Evolutionary conservation across 2,113 vertebrate species (phyloP).

Genomic region (Talpa occidentalis): DNA sequence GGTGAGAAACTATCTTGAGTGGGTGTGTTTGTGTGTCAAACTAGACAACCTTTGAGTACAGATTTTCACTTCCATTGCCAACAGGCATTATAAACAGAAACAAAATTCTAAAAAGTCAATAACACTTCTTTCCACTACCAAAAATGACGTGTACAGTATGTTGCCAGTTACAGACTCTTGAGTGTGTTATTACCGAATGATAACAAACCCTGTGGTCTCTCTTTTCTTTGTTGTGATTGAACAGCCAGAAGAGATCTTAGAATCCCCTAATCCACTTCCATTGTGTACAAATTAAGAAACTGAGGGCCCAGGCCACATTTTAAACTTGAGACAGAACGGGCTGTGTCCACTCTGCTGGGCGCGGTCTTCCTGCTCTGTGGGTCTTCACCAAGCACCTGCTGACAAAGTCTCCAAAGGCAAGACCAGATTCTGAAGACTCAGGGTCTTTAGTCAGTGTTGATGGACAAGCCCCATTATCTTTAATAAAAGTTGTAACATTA

Average conservation of each 20-base stretch:
- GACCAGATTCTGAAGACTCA: neutral
- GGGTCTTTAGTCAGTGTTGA: neutral
- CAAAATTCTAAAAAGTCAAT: neutral
- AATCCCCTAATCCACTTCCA: neutral
- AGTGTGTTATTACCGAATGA: neutral
- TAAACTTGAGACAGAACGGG: neutral
- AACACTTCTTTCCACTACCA: neutral
- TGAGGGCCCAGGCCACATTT: neutral
- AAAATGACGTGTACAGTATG: neutral
- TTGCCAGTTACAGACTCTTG: neutral
- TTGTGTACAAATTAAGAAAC: neutral
- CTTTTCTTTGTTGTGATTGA: neutral
- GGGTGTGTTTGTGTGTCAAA: neutral
- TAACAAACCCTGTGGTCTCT: rapidly evolving
- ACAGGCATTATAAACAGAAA: neutral
- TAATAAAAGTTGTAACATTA: neutral
- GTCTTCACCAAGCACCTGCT: neutral
- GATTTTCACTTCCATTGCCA: neutral
- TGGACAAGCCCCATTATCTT: neutral
- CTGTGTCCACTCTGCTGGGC: too few species aligned
- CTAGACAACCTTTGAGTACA: neutral
- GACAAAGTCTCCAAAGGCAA: neutral
- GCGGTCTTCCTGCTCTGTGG: too few species aligned
- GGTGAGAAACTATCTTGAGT: neutral
- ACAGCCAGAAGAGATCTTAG: neutral